Conservation (phyloP, 2,888 invertebrate genomes). For the Odiellus spinosus region DNA sequence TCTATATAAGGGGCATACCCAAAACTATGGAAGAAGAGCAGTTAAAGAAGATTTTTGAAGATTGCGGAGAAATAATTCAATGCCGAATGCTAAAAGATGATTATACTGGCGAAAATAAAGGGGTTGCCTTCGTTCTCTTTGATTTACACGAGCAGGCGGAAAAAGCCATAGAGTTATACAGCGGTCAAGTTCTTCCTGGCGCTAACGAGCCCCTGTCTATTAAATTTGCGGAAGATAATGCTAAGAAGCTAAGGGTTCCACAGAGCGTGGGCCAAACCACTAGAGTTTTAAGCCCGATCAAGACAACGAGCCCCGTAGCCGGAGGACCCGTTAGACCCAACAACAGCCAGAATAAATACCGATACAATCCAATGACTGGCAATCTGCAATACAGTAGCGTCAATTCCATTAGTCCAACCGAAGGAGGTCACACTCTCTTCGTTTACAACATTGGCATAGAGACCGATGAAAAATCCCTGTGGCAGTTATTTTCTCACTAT, state of each 20-base stretch:
- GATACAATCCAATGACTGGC: constrained; percentile 12
- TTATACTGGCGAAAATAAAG: constrained; percentile 67
- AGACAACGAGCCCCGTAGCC: neutral
- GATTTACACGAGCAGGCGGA: constrained; percentile 78
- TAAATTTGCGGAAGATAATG: constrained; percentile 70
- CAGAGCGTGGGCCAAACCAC: constrained; percentile 2
- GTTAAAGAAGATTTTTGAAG: constrained; percentile 65
- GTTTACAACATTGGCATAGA: constrained; percentile 32
- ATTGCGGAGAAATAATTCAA: constrained; percentile 79
- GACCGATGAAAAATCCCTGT: constrained; percentile 29
- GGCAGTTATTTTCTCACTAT: constrained; percentile 30
- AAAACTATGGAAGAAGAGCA: constrained; percentile 45
- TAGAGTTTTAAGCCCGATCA: neutral
- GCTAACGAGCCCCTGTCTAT: constrained; percentile 68
- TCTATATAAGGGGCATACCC: constrained; percentile 83
- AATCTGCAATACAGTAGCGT: constrained; percentile 6
- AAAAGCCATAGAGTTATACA: constrained; percentile 67
- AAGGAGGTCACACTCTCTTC: constrained; percentile 27
- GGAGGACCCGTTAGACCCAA: constrained; percentile 13
- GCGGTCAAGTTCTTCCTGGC: constrained; percentile 62
- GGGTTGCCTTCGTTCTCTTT: constrained; percentile 68
- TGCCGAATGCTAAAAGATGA: constrained; percentile 79
- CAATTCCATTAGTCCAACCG: constrained; percentile 5
- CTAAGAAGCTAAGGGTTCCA: constrained; percentile 33
- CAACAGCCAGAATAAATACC: constrained; percentile 9